A percentile compares a stretch with the other conserved stretches of the same genome.
Evolutionary conservation across 2,113 vertebrate species (phyloP).

Genomic region (Ochotona princeps): DNA sequence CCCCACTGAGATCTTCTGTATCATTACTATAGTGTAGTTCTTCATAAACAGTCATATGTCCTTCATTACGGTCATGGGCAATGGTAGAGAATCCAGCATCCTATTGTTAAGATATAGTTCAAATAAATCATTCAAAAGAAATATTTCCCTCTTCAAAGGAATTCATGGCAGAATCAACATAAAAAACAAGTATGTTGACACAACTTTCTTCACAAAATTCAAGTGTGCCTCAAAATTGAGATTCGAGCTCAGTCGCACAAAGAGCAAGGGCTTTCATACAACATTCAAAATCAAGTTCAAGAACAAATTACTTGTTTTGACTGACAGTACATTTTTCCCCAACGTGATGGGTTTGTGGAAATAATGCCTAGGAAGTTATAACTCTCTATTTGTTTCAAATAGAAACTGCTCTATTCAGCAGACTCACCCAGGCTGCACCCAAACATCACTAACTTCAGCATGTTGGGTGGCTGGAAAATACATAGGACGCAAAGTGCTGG

Average conservation of each 20-base stretch:
- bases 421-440: slow-evolving; percentile 20
- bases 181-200: not conserved
- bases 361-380: fast-evolving
- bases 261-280: slow-evolving; percentile 27
- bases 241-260: not conserved
- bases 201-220: not conserved
- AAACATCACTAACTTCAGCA: not conserved
- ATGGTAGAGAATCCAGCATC: too few relatives aligned
- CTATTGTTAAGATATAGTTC: too few relatives aligned
- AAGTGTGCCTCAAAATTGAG: not conserved
- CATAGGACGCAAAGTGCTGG: not conserved
- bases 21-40: too few relatives aligned
- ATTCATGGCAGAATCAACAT: not conserved
- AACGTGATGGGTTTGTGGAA: not conserved
- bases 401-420: not conserved
- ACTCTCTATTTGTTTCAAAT: slow-evolving; percentile 68
- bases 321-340: not conserved
- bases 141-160: not conserved
- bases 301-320: slow-evolving; percentile 55
- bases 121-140: not conserved
- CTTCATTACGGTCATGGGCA: too few relatives aligned
- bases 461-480: not conserved
- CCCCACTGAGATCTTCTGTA: too few relatives aligned
- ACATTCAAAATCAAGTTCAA: slow-evolving; percentile 55
- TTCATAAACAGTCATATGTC: too few relatives aligned